Evolutionary conservation across 2,888 invertebrate genomes (phyloP), one percentile per base, ranked within the genome.

Genomic region (Epinotia ramella): DNA sequence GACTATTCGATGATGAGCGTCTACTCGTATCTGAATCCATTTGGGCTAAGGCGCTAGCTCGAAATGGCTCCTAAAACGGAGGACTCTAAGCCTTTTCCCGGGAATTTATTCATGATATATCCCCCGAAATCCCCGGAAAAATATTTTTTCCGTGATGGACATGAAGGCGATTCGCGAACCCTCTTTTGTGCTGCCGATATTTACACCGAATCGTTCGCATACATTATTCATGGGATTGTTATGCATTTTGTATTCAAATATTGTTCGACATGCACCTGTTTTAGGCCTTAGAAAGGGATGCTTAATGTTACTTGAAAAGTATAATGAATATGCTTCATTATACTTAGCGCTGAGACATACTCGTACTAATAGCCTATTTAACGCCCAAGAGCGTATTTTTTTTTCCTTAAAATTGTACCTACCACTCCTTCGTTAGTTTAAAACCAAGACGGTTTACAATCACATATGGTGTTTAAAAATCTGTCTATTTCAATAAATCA

Each of bases 21-120:
- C n/a, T n/a, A n/a, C n/a, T n/a, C n/a, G n/a, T n/a, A 24, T 66
- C 59, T 53, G 70, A 75, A 75, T 44, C 65, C 40, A 66, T 56
- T 70, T 49, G 18, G n/a, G 40, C 24, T 40, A 64, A 62, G 40
- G 11, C 49, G 40, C 67, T 60, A 65, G 33, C 69, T 75, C 79
- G 71, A 81, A 80, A 80, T 78, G 80, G 81, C 83, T 81, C 80
- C 81, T 82, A 85, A 84, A 84, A 83, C 83, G 83, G 84, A 84
- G 80, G 80, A 81, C 73, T 78, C 80, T 84, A 84, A 86, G 83
- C 84, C 79, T 78, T 82, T 84, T 78, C 78, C 76, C 65, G 66
- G 78, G 82, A 86, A 87, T 87, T 84, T 88, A 87, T 88, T 88
- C 88, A 88, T 87, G 87, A 85, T 84, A 81, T 81, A 78, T 79